phyloP scores from a whole-genome alignment of 2,113 vertebrate genomes.

The Australoheros scitulus region DNA sequence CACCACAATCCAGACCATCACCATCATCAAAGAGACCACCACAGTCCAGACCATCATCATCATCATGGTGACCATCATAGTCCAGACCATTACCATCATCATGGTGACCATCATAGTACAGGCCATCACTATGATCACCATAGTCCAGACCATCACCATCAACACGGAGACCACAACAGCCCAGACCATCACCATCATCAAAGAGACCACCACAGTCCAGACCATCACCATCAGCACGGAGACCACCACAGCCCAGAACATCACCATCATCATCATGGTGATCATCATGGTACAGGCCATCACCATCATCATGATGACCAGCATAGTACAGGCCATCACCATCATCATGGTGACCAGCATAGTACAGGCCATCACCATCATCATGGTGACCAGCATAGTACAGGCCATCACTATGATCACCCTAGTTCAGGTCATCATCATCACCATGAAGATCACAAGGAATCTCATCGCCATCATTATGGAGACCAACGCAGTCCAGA shows the following conservation, averaged over 20 bases:
- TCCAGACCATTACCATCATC: too few relatives aligned
- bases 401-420: not conserved
- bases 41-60: not conserved
- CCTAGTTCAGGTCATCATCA: not conserved
- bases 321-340: not conserved
- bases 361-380: not conserved
- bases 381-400: constrained; percentile 11
- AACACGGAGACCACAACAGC: constrained; percentile 27
- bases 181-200: not conserved
- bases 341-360: constrained; percentile 2
- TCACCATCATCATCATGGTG: not conserved
- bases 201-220: not conserved
- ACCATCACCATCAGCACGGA: not conserved
- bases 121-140: not conserved
- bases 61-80: not conserved
- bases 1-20: not conserved
- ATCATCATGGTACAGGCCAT: not conserved
- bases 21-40: not conserved
- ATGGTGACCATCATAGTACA: not conserved
- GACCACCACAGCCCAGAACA: not conserved
- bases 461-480: constrained; percentile 8
- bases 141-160: not conserved
- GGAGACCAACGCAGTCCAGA: not conserved
- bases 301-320: not conserved
- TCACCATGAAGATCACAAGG: not conserved